Evolutionary conservation across 2,113 vertebrate genomes (phyloP), one percentile per base, ranked within the genome.

Genomic region (Sitta europaea): DNA sequence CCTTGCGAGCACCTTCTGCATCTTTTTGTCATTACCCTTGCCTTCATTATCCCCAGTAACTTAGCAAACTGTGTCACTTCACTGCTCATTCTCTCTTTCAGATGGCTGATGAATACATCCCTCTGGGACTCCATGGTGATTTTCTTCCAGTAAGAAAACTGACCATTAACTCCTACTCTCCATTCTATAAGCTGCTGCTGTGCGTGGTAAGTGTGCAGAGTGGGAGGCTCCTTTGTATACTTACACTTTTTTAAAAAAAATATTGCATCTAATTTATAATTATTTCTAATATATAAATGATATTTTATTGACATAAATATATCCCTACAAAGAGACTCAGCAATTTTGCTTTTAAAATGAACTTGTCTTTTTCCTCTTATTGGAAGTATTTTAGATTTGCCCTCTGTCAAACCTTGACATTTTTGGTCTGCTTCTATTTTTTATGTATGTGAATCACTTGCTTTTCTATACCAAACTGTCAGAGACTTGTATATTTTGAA

Each of bases 341-440:
- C 23, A 88, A 53, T 79, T 88, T 78, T 62, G 67, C 21, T 84
- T 73, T 77, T 48, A 71, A 86, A 95, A 83, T 0, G 2, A 70
- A 76, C 5, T 6, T 1, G 28, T 33, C 42, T 65, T 81, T 73
- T 43, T 9, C 8, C 45, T 65, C 45, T 48, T 43, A 54, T 16
- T 87, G 38, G 45, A 85, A 91, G 29, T 72, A 68, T 87, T 83
- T 86, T 71, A 75, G 24, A 14, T 93, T 94, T 95, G 65, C 78
- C 78, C 75, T 96, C 76, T 97, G 84, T 73, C 18, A 1, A 75
- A 94, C 90, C 78, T 95, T 95, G 92, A 94, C 83, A 83, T 96
- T 96, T 97, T 95, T 91, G 50, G 78, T 86, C 80, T 78, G 77
- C 53, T 89, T 94, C 88, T 90, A 29, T 78, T 93, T 95, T 92